Base-by-base conservation (phyloP, 2,113 vertebrate species). In the Sorex fumeus region DNA sequence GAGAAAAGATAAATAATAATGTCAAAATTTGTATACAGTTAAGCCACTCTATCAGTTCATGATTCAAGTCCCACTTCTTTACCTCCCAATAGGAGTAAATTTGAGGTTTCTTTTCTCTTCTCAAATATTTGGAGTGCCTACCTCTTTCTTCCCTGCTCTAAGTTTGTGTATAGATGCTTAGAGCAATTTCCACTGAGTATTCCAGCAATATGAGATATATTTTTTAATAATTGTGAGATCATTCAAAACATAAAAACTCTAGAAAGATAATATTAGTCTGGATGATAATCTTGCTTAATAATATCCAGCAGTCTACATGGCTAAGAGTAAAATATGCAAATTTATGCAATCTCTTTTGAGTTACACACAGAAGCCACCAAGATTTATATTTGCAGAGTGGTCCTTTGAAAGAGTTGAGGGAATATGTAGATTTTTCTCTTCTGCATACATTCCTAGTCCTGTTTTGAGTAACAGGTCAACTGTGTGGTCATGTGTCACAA, bases 241-340 rank as follows among this genome's bases (percentile, higher is more conserved):
- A 91, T 83, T 93, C 75, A 91, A 91, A 86, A 86, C 45, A 62
- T 67, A 88, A 86, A 91, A 78, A 28, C 62, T 86, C 27, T 79
- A 84, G 79, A 75, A 94, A 80, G 43, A 72, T 83, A 88, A 84
- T 76, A 74, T 13, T 57, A 69, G 83, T 83, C 23, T 83, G 88
- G 40, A 76, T 91, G 85, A 90, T 90, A 84, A 83, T 92, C 16
- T 88, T 88, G 25, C 45, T 27, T 91, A 25, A 45, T 62, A 93
- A 90, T 90, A 80, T 84, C 32, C 5, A 74, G 66, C 62, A 47
- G 28, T 77, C 16, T 90, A 69, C 64, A 36, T 64, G 30, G n/a
- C 40, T 47, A 82, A 75, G 64, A 72, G 40, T 93, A 95, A 93
- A 91, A 87, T 89, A 92, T 81, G n/a, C 3, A 75, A 88, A 36